phyloP scores from a whole-genome alignment of 2,888 invertebrate genomes.

The Aspidiotus destructor region DNA sequence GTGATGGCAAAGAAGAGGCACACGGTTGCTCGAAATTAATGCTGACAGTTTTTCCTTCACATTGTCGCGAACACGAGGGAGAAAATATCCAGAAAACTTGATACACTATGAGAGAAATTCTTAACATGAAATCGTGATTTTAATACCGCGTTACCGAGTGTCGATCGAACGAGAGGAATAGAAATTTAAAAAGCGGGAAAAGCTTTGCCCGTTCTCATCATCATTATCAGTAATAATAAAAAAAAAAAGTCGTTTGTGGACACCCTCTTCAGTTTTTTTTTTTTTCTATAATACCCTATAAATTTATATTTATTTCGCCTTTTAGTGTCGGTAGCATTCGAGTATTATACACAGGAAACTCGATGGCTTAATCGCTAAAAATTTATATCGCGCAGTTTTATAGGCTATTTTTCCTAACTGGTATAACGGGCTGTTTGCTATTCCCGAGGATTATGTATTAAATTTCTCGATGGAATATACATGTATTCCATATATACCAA shows the following conservation, averaged over 20 bases:
- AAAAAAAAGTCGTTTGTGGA: not conserved
- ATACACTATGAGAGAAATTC: too few relatives aligned
- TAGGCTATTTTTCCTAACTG: not conserved
- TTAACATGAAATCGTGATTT: too few relatives aligned
- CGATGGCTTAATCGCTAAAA: not conserved
- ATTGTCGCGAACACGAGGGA: too few relatives aligned
- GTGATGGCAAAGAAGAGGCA: too few relatives aligned
- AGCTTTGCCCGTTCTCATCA: not conserved
- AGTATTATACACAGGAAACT: not conserved
- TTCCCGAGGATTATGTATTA: not conserved
- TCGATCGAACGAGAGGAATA: too few relatives aligned
- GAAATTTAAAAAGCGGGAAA: not conserved
- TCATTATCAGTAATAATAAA: not conserved
- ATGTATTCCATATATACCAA: too few relatives aligned
- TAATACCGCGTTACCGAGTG: too few relatives aligned
- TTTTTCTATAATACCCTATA: not conserved
- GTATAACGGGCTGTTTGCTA: not conserved
- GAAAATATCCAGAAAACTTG: too few relatives aligned
- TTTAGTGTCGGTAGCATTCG: not conserved
- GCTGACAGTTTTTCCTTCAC: too few relatives aligned
- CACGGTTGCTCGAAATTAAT: too few relatives aligned
- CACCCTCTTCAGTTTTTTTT: not conserved
- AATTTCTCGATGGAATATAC: too few relatives aligned
- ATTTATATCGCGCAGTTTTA: constrained; percentile 1
- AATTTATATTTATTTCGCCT: not conserved